Evolutionary conservation across 2,113 vertebrate genomes (phyloP).

Genomic region (Brachypodius melanocephalos): DNA sequence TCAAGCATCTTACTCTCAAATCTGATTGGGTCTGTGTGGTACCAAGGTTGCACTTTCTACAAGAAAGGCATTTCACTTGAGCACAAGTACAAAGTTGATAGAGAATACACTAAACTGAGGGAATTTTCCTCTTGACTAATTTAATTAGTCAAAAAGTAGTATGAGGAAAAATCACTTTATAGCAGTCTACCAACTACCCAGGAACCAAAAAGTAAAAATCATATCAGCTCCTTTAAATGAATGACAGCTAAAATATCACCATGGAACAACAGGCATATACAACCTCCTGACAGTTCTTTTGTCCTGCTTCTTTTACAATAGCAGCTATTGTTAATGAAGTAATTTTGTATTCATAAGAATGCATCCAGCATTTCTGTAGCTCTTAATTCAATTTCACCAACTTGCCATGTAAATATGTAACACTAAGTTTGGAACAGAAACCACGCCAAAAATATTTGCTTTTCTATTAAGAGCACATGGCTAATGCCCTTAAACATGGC

Average conservation of each 20-base stretch:
- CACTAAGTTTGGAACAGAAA: not conserved
- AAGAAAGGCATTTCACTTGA: not conserved
- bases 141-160: not conserved
- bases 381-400: not conserved
- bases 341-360: not conserved
- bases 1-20: not conserved
- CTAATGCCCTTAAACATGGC: not conserved
- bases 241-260: not conserved
- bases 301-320: not conserved
- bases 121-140: not conserved
- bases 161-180: not conserved
- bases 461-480: not conserved
- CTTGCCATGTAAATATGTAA: not conserved
- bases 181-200: not conserved
- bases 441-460: not conserved
- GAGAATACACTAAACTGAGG: not conserved
- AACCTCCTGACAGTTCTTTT: not conserved
- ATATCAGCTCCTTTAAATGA: not conserved
- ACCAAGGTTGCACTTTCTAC: not conserved
- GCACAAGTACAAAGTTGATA: not conserved
- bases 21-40: not conserved
- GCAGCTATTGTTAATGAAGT: not conserved
- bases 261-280: not conserved
- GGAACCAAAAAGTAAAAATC: not conserved
- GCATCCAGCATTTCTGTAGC: not conserved